Conservation (phyloP, 2,888 invertebrate genomes). For the Chouioia cunea region DNA sequence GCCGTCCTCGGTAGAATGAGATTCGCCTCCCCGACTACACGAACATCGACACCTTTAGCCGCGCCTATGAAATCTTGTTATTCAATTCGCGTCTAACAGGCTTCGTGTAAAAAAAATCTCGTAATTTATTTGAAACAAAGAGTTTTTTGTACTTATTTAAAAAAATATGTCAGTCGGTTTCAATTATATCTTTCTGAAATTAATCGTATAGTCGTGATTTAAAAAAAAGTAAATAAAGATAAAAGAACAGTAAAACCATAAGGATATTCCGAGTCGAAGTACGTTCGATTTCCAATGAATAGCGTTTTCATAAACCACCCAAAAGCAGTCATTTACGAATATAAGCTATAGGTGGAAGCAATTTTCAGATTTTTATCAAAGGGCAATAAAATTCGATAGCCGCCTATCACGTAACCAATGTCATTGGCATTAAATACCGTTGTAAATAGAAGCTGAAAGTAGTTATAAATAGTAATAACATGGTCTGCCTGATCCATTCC, state of each 20-base stretch:
- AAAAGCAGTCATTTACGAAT: constrained; percentile 33
- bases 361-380: constrained; percentile 45
- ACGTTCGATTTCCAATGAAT: too few species aligned
- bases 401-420: constrained; percentile 4
- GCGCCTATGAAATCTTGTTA: constrained; percentile 10
- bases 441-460: constrained; percentile 41
- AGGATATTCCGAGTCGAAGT: too few species aligned
- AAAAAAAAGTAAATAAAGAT: too few species aligned
- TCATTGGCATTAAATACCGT: constrained; percentile 5
- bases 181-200: too few species aligned
- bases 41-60: background rate
- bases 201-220: too few species aligned
- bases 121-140: too few species aligned
- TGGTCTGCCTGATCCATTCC: constrained; percentile 24
- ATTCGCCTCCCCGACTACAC: background rate
- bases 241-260: too few species aligned
- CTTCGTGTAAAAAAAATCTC: too few species aligned
- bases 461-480: constrained; percentile 34
- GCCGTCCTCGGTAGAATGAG: background rate
- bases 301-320: too few species aligned
- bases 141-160: too few species aligned
- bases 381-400: constrained; percentile 26
- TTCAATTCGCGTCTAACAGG: constrained; percentile 3
- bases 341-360: constrained; percentile 17
- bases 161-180: too few species aligned